These are phyloP conservation scores for Notocelia uddmanniana DNA, from an alignment of 2,888 invertebrate genomes.

Conservation along the genomic window DNA sequence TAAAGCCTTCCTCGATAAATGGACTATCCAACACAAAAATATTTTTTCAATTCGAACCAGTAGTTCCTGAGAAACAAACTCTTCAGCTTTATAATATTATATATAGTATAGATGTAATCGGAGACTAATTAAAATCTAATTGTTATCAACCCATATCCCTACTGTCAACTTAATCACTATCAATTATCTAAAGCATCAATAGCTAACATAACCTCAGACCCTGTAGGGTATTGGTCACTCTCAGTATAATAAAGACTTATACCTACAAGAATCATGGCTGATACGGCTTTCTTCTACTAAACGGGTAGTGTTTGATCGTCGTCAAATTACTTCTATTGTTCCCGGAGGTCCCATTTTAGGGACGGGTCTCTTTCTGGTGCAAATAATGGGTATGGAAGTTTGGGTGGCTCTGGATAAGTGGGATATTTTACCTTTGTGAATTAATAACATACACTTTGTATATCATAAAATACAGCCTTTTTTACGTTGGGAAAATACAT, in stretches of 20 bases:
- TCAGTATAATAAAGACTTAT: background rate
- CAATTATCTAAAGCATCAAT: background rate
- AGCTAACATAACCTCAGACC: slow-evolving; percentile 7
- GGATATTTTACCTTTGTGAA: background rate
- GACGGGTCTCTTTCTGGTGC: background rate
- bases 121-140: background rate
- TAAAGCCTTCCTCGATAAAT: too few species aligned
- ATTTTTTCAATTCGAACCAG: too few species aligned
- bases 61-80: too few species aligned
- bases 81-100: too few species aligned
- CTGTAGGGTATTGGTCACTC: background rate
- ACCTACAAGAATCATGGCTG: background rate
- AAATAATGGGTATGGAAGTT: slow-evolving; percentile 3
- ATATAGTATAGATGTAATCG: too few species aligned
- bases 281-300: slow-evolving; percentile 1
- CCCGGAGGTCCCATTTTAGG: slow-evolving; percentile 16
- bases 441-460: too few species aligned
- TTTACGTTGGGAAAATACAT: too few species aligned
- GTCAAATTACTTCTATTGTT: slow-evolving; percentile 43
- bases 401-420: background rate
- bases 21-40: too few species aligned
- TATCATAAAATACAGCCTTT: too few species aligned
- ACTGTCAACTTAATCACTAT: background rate
- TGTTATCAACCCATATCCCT: background rate
- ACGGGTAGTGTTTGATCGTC: slow-evolving; percentile 1